phyloP scores from a whole-genome alignment of 2,113 vertebrate genomes.

The Lamprotornis superbus region DNA sequence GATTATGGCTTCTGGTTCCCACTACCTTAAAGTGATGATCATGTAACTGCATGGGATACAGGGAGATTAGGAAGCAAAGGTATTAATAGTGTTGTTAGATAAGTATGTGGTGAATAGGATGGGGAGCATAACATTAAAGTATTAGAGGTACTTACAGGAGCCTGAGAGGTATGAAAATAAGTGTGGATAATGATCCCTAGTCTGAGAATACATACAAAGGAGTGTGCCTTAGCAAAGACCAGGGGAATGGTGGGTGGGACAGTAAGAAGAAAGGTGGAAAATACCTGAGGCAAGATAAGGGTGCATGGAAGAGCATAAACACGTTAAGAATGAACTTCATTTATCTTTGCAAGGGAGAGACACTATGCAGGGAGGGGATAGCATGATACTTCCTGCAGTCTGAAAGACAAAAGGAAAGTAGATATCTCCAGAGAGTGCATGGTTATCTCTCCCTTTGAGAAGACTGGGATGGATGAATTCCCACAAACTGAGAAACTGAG shows the following conservation, averaged over 20 bases:
- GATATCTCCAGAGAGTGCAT: not conserved
- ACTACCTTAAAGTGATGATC: accelerated
- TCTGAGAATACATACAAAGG: not conserved
- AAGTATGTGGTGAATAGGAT: not conserved
- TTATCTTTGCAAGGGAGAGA: not conserved
- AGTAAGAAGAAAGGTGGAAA: not conserved
- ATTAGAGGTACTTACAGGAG: not conserved
- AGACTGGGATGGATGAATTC: not conserved
- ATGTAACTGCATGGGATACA: not conserved
- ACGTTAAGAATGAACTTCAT: not conserved
- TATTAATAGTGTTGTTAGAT: not conserved
- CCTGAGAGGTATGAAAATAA: not conserved
- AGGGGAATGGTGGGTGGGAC: not conserved
- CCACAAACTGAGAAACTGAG: not conserved
- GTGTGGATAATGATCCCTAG: accelerated
- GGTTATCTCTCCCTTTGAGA: not conserved
- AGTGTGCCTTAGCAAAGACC: not conserved
- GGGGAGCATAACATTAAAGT: not conserved
- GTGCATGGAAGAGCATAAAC: not conserved
- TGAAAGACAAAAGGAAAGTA: not conserved
- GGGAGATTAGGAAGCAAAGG: not conserved
- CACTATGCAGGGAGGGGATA: not conserved
- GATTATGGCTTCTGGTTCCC: not conserved
- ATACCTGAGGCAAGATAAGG: not conserved
- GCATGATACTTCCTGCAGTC: not conserved